Evolutionary conservation across 2,888 invertebrate genomes (phyloP).

Genomic region (Crocallis elinguaria): DNA sequence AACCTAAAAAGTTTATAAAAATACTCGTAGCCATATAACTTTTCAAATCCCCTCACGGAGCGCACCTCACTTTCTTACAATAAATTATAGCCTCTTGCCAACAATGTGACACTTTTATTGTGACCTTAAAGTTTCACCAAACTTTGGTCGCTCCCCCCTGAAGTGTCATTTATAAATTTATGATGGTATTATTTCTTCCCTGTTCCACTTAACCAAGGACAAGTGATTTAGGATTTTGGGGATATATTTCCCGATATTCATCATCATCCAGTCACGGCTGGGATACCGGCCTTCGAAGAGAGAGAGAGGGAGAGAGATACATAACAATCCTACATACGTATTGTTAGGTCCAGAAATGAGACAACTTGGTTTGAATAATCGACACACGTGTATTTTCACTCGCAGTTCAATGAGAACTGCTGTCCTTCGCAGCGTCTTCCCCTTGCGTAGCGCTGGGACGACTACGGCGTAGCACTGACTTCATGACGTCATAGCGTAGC

Average conservation of each 20-base stretch:
- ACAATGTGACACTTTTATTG: conserved; percentile 67
- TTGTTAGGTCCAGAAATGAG: too few species aligned
- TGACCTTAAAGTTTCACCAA: conserved; percentile 66
- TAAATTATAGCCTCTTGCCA: conserved; percentile 61
- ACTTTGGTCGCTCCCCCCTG: conserved; percentile 54
- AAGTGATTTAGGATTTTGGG: conserved; percentile 45
- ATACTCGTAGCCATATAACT: background rate
- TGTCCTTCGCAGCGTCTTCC: too few species aligned
- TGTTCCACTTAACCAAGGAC: conserved; percentile 47
- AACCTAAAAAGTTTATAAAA: background rate
- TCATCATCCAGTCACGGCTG: too few species aligned
- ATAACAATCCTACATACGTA: too few species aligned
- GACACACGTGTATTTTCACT: too few species aligned
- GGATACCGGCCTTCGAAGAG: too few species aligned
- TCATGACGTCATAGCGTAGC: too few species aligned
- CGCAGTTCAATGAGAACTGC: too few species aligned
- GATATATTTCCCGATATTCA: conserved; percentile 43
- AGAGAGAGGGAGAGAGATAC: too few species aligned
- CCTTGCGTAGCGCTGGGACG: too few species aligned
- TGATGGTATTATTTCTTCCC: conserved; percentile 59
- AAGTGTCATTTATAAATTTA: conserved; percentile 72
- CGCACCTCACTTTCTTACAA: conserved; percentile 25
- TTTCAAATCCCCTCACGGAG: background rate
- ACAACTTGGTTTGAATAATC: too few species aligned
- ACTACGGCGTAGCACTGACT: too few species aligned